Evolutionary conservation across 2,797 vertebrate species (phyloP).

Genomic region (Jordanella pulchra): DNA sequence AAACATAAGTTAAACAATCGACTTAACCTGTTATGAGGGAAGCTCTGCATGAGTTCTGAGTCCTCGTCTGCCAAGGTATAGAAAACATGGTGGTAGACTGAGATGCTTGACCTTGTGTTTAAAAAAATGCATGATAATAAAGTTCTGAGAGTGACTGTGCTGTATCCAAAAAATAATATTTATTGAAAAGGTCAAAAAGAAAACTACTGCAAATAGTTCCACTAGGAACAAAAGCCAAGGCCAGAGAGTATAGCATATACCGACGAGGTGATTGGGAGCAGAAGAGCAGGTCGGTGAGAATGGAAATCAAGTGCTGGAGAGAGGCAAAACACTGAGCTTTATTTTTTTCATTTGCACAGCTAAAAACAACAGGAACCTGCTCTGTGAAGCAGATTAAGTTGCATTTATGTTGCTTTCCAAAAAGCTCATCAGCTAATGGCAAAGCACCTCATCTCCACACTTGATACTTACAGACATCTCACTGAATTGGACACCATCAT

Average conservation of each 20-base stretch:
- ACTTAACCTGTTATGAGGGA: no score
- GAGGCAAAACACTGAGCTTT: background rate
- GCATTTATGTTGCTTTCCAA: background rate
- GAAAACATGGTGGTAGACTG: background rate
- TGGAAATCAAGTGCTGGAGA: conserved; percentile 17
- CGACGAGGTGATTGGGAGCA: conserved; percentile 10
- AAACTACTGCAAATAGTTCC: background rate
- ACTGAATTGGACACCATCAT: background rate
- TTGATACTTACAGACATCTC: background rate
- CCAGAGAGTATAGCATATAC: background rate
- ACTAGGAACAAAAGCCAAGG: conserved; percentile 5
- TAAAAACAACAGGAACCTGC: background rate
- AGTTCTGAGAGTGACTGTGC: conserved; percentile 8
- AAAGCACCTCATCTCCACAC: background rate
- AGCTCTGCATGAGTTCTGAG: background rate
- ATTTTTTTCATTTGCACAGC: background rate
- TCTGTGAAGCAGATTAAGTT: background rate
- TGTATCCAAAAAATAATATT: background rate
- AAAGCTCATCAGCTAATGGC: conserved; percentile 3
- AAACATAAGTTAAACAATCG: no score
- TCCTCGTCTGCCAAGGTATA: background rate
- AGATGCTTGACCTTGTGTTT: conserved; percentile 7
- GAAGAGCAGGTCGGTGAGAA: conserved; percentile 3
- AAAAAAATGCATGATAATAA: background rate
- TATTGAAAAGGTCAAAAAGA: background rate